Evolutionary conservation across 2,113 vertebrate genomes (phyloP), one percentile per base, ranked within the genome.

Genomic region (Tonatia bakeri): DNA sequence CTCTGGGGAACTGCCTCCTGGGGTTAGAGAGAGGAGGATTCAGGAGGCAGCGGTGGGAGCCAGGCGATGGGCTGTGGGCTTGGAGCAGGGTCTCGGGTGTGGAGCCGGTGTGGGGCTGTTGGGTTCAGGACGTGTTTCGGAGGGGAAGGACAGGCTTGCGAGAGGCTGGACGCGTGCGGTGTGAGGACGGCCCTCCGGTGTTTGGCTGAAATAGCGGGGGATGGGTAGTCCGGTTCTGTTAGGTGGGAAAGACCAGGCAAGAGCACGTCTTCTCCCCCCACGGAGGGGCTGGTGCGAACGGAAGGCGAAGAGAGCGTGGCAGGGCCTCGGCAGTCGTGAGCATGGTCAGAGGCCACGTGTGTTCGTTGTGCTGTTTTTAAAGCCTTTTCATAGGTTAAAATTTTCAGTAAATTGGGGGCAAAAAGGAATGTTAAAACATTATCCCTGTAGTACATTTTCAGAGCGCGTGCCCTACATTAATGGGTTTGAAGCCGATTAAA

Each of bases 331-430:
- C 19, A 45, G 38, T 40, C 50, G 45, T 89, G 15, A 70, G 76
- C 15, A 38, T 47, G 7, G 7, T 84, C 54, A 77, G 85, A 86
- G 61, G 45, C 40, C 54, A 40, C n/a, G 59, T 79, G 31, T 43
- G 7, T 75, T 87, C 31, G 43, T 19, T 59, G 16, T 83, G 64
- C 40, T 79, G 4, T 65, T 95, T 87, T 88, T 31, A 43, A 67
- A 91, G 92, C 76, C 73, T 91, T 91, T 80, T 54, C 19, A 7
- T 79, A 72, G 45, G 7, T 88, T 95, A 88, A 72, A 86, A 38
- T 26, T 80, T 81, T 50, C 45, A 76, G 33, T 81, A 22, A 87
- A 72, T 69, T 81, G 50, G 9, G 28, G 4, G 45, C 26, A 54
- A 28, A 38, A 64, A 90, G 24, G 61, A 83, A 87, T 61, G 43